Conservation (phyloP, 2,113 vertebrate species). For the Isurus oxyrinchus region DNA sequence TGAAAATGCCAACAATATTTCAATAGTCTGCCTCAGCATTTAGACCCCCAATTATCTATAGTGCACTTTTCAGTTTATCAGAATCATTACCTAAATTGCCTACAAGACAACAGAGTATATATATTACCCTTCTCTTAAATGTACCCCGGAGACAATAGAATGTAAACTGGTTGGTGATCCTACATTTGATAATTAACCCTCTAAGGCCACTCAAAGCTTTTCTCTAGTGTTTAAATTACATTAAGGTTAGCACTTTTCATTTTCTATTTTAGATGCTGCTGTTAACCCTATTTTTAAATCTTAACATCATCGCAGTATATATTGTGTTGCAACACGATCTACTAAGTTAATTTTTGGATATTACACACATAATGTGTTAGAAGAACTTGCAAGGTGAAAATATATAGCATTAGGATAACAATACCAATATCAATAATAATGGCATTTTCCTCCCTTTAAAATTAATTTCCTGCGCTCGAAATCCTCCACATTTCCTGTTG, state of each 20-base stretch:
- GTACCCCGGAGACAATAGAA: conserved; percentile 73
- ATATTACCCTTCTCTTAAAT: conserved; percentile 76
- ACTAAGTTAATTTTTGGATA: background rate
- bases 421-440: conserved; percentile 41
- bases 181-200: conserved; percentile 87
- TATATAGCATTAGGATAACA: background rate
- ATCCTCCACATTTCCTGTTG: conserved; percentile 49
- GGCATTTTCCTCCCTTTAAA: conserved; percentile 46
- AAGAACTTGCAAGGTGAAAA: background rate
- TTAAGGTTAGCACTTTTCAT: conserved; percentile 57
- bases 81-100: conserved; percentile 98
- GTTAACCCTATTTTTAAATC: conserved; percentile 43
- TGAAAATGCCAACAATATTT: conserved; percentile 35
- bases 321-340: background rate
- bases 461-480: conserved; percentile 50
- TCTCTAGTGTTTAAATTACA: conserved; percentile 66
- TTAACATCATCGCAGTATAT: background rate
- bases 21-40: background rate
- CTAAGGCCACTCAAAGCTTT: conserved; percentile 54
- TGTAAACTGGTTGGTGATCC: conserved; percentile 64
- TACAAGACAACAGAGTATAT: conserved; percentile 81
- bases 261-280: conserved; percentile 43
- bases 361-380: background rate
- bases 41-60: conserved; percentile 84
- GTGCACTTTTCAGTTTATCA: conserved; percentile 93